These are phyloP conservation scores for Nineta flava DNA, from an alignment of 2,888 invertebrate genomes.

Conservation along the genomic window DNA sequence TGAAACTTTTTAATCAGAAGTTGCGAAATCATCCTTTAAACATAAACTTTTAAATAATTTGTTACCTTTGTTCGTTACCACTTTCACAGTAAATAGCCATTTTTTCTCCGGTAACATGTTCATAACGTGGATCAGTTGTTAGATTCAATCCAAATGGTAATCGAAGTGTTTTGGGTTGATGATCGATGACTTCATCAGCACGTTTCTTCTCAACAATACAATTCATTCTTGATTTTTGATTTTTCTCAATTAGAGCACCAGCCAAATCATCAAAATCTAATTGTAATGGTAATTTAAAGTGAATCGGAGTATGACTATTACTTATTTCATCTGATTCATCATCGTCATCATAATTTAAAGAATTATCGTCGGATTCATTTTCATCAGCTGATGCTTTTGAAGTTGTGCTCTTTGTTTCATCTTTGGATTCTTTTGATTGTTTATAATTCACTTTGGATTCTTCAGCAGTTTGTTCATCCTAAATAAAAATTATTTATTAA, in stretches of 20 bases:
- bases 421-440: constrained; percentile 17
- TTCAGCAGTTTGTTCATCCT: constrained; percentile 6
- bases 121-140: constrained; percentile 53
- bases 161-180: constrained; percentile 45
- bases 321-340: constrained; percentile 38
- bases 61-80: constrained; percentile 47
- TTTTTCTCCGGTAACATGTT: constrained; percentile 65
- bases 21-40: too few relatives aligned
- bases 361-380: constrained; percentile 11
- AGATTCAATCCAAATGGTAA: constrained; percentile 50
- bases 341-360: constrained; percentile 31
- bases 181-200: constrained; percentile 68
- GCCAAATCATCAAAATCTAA: constrained; percentile 72
- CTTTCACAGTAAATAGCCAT: constrained; percentile 81
- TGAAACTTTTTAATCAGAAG: too few relatives aligned
- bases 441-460: constrained; percentile 1
- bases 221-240: constrained; percentile 71
- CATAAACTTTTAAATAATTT: too few relatives aligned
- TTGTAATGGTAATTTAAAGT: constrained; percentile 62
- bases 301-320: constrained; percentile 36
- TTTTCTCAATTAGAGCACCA: constrained; percentile 53
- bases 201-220: constrained; percentile 77
- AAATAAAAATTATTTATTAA: background rate
- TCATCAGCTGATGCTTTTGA: constrained; percentile 13
- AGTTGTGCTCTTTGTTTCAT: constrained; percentile 19